Evolutionary conservation across 2,797 vertebrate genomes (phyloP).

Genomic region (Oophaga sylvatica): DNA sequence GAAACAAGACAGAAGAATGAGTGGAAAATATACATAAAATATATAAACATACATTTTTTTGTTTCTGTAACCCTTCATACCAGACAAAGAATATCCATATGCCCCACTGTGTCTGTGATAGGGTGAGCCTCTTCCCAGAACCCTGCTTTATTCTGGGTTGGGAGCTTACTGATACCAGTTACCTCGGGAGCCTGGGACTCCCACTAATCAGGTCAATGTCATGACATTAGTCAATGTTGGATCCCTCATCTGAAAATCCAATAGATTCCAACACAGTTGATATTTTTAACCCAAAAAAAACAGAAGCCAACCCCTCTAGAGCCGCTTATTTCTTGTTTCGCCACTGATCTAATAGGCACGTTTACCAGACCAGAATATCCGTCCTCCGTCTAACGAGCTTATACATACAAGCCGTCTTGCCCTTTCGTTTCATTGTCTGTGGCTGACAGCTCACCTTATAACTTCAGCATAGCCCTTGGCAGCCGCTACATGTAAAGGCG

Average conservation of each 20-base stretch:
- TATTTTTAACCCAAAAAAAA: no score
- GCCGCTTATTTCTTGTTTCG: background rate
- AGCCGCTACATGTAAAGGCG: conserved; percentile 81
- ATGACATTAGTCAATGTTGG: no score
- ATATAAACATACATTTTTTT: background rate
- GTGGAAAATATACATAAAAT: background rate
- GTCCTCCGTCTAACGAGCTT: background rate
- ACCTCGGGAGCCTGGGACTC: no score
- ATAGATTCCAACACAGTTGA: background rate
- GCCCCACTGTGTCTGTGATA: no score
- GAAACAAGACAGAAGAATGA: background rate
- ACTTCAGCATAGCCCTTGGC: conserved; percentile 87
- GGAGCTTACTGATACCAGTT: no score
- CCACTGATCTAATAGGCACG: background rate
- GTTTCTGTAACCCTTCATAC: no score
- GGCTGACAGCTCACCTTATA: conserved; percentile 76
- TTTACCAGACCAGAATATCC: background rate
- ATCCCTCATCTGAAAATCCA: no score
- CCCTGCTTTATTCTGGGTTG: no score
- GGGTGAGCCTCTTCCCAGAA: no score
- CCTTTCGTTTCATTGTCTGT: background rate
- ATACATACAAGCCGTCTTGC: background rate
- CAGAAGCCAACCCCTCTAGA: background rate
- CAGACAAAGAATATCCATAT: no score
- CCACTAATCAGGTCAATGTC: no score